phyloP scores from a whole-genome alignment of 1,140 invertebrate genomes.

The Pemphigus obesinymphae region DNA sequence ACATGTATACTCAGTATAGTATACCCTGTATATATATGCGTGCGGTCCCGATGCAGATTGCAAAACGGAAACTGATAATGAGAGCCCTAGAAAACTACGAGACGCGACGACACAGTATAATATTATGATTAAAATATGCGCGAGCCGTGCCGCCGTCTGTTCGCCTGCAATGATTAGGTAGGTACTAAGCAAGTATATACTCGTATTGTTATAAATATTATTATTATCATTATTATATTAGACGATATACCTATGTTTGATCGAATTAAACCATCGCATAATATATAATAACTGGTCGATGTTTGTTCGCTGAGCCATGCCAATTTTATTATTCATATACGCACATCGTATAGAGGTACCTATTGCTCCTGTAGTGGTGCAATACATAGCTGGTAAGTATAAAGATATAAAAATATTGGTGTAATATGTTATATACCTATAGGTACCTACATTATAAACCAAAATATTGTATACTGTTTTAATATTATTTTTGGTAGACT shows the following conservation, averaged over 20 bases:
- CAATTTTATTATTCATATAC: neutral
- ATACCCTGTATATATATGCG: too few species aligned
- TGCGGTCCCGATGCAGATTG: neutral
- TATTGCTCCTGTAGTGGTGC: too few species aligned
- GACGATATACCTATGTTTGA: neutral
- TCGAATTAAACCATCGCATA: neutral
- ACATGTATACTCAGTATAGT: neutral
- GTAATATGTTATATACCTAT: too few species aligned
- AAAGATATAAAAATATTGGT: too few species aligned
- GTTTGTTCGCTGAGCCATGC: neutral
- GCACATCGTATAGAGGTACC: neutral
- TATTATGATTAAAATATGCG: too few species aligned
- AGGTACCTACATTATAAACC: too few species aligned
- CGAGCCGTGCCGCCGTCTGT: neutral
- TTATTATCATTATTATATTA: neutral
- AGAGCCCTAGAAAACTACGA: neutral
- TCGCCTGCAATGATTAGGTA: neutral
- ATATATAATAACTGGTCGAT: neutral
- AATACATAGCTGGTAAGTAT: too few species aligned
- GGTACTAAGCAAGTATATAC: too few species aligned
- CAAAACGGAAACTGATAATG: neutral
- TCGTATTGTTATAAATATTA: neutral
- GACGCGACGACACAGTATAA: neutral
- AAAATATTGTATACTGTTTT: too few species aligned
- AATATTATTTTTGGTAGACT: too few species aligned